phyloP scores from a whole-genome alignment of 2,113 vertebrate species.

The Phylloscopus whistleri region DNA sequence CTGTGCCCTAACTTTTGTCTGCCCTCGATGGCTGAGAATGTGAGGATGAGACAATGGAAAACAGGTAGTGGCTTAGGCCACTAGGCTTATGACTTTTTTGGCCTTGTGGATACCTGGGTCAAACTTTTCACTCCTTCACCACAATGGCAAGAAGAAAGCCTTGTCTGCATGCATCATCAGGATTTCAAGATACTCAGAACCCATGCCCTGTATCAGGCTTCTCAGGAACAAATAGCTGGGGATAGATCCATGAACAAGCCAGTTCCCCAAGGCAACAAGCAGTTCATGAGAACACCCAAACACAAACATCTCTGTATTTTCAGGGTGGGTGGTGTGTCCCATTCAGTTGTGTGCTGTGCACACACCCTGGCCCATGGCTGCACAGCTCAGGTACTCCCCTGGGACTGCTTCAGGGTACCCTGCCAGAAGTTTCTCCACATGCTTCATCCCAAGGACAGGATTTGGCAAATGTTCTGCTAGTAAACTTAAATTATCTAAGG shows the following conservation, averaged over 20 bases:
- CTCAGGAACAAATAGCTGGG: background rate
- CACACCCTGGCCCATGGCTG: background rate
- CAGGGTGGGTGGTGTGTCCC: background rate
- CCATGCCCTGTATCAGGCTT: background rate
- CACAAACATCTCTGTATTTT: background rate
- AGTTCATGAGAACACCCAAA: background rate
- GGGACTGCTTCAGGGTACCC: background rate
- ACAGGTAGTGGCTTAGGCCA: background rate
- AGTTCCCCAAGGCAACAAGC: background rate
- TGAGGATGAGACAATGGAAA: background rate
- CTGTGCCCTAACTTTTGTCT: background rate
- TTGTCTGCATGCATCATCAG: background rate
- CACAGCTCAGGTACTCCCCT: accelerated
- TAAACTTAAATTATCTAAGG: background rate
- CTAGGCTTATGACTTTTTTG: background rate
- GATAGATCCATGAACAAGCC: background rate
- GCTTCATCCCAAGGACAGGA: background rate
- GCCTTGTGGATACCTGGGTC: background rate
- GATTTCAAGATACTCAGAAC: background rate
- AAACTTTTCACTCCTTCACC: background rate
- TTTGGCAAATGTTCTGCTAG: background rate
- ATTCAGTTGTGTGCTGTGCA: background rate
- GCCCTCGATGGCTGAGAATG: background rate
- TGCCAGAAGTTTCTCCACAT: background rate
- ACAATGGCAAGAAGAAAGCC: background rate